Conservation (phyloP, 1,140 invertebrate species). For the Macrocentrus cingulum region DNA sequence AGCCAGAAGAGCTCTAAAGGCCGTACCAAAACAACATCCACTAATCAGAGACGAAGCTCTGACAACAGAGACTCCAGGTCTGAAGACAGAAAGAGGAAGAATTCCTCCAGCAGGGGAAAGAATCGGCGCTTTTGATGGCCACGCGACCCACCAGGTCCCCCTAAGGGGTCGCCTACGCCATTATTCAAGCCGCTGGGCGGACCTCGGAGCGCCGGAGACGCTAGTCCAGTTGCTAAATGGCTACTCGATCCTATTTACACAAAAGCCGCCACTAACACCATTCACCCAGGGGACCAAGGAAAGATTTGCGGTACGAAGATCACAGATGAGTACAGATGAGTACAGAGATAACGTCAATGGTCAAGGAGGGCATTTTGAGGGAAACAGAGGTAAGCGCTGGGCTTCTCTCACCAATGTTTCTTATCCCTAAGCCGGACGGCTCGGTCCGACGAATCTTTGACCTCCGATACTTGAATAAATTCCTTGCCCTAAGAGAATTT, state of each 20-base stretch:
- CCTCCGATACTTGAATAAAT: constrained; percentile 35
- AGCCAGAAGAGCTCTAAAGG: too few species aligned
- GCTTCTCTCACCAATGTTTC: constrained; percentile 44
- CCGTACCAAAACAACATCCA: too few species aligned
- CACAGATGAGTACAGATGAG: constrained; percentile 32
- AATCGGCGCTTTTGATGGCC: too few species aligned
- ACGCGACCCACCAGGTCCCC: too few species aligned
- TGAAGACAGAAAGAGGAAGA: too few species aligned
- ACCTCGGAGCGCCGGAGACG: neutral
- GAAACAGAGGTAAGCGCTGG: constrained; percentile 17
- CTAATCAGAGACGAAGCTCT: too few species aligned
- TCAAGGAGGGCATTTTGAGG: constrained; percentile 30
- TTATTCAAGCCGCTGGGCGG: neutral
- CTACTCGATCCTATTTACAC: neutral
- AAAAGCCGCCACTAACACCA: neutral
- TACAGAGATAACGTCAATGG: constrained; percentile 27
- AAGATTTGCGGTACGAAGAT: constrained; percentile 19
- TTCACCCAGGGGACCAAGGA: neutral
- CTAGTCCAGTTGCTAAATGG: neutral
- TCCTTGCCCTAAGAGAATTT: constrained; percentile 35
- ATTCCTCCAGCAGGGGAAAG: too few species aligned
- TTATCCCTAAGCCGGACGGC: constrained; percentile 31
- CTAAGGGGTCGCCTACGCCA: neutral
- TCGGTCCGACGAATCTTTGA: constrained; percentile 37
- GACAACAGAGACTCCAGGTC: too few species aligned